phyloP scores from a whole-genome alignment of 2,797 vertebrate species.

The Enteromius argenteus region DNA sequence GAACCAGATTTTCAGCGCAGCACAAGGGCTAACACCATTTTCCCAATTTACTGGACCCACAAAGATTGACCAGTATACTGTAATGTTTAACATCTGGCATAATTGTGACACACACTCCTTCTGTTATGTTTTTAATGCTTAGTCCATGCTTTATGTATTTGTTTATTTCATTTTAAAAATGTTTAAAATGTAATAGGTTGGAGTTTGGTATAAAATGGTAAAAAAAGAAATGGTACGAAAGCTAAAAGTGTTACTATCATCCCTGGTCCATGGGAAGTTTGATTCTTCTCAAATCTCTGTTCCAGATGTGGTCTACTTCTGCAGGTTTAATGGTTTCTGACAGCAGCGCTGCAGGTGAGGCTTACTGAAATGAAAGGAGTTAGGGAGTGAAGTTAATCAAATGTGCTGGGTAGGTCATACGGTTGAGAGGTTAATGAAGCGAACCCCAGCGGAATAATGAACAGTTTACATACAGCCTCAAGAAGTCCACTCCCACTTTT shows the following conservation, averaged over 20 bases:
- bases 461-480: constrained; percentile 87
- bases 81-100: too few relatives aligned
- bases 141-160: background rate
- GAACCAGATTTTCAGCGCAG: background rate
- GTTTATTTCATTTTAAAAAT: background rate
- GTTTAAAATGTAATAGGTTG: background rate
- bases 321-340: constrained; percentile 71
- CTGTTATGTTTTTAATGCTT: background rate
- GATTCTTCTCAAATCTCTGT: constrained; percentile 38
- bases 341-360: constrained; percentile 74
- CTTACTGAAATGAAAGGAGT: constrained; percentile 73
- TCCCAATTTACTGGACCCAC: background rate
- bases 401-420: constrained; percentile 77
- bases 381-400: constrained; percentile 80
- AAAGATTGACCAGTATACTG: background rate
- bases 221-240: background rate
- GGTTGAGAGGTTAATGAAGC: constrained; percentile 92
- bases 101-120: background rate
- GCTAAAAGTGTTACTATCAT: background rate
- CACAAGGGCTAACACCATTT: background rate
- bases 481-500: constrained; percentile 86
- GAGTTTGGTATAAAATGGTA: background rate
- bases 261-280: background rate
- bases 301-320: constrained; percentile 62
- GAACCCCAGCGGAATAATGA: constrained; percentile 86